Base-by-base conservation (phyloP, 2,888 invertebrate species). In the Uropetala carovei region DNA sequence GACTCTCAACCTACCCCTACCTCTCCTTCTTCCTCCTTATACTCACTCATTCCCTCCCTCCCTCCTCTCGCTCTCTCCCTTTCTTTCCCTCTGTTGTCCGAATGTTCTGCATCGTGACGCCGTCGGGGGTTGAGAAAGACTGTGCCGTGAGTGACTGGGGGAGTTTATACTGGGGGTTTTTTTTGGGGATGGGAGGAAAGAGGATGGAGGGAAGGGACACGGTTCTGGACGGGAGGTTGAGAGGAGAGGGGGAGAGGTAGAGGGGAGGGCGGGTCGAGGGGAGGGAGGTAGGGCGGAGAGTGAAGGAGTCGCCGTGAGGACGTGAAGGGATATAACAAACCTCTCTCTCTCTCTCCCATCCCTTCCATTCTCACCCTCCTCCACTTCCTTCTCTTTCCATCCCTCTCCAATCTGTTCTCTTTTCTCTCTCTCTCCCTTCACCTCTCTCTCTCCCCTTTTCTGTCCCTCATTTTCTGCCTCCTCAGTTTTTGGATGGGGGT, bases 381-480 rank as follows among this genome's bases (percentile, higher is more conserved):
- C n/a, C 75, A 11, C 75, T 75, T 75, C 27, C 75, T 11, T 18
- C 75, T 10, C 27, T 75, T 75, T 75, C 43, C n/a, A 16, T 22
- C n/a, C n/a, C n/a, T 75, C 27, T 27, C 58, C 58, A 85, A 58
- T 18, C 57, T 22, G 85, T 56, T 57, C 18, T 16, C 22, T 18
- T 57, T 85, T n/a, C n/a, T 85, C 84, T 83, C 75, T 75, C 56
- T 56, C 75, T 27, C 75, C 13, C 27, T 75, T 27, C 75, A 75
- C 43, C 43, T 43, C 22, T 75, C 22, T 27, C 75, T 75, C 68
- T 27, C 75, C 22, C 68, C 68, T n/a, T 75, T 22, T 75, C 43
- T 43, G 43, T 43, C 43, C 43, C 43, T 43, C 75, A 56, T 83
- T 83, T 64, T 89, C 89, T 86, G 85, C 85, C 30, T 89, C 60